Percentiles rank a stretch among this genome's conserved stretches.
Conservation (phyloP, 2,888 invertebrate genomes). For the Chaitophorus viminalis region DNA sequence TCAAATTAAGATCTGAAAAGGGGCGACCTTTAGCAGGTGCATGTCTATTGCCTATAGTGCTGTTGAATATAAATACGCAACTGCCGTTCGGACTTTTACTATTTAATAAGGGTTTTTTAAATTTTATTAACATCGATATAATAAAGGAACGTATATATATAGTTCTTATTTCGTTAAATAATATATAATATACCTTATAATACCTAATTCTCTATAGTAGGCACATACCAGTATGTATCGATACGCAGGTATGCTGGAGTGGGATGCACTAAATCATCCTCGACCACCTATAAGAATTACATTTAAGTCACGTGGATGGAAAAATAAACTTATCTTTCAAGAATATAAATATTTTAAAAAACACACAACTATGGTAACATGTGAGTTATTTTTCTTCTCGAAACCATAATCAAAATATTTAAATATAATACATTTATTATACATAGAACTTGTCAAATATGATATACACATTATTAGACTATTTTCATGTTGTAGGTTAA, state of each 20-base stretch:
- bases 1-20: too few relatives aligned
- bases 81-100: too few relatives aligned
- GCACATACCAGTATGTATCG: too few relatives aligned
- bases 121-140: too few relatives aligned
- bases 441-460: conserved; percentile 41
- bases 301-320: not conserved
- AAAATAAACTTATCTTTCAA: not conserved
- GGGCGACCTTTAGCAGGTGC: too few relatives aligned
- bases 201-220: too few relatives aligned
- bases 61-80: too few relatives aligned
- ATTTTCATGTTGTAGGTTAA: conserved; percentile 13
- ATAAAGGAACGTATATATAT: too few relatives aligned
- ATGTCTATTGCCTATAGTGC: too few relatives aligned
- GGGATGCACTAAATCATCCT: not conserved
- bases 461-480: conserved; percentile 7
- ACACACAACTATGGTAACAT: not conserved
- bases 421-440: conserved; percentile 38
- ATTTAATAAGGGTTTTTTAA: too few relatives aligned
- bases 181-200: too few relatives aligned
- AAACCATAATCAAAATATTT: conserved; percentile 23
- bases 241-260: not conserved
- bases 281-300: not conserved
- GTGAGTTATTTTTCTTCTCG: not conserved
- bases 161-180: too few relatives aligned
- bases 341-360: not conserved